Conservation (phyloP, 2,113 vertebrate species). For the Bos taurus region ARS-UCD2.0 NC_037348.1:9815001-9815500, state of each 20-base stretch:
- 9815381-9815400: slow-evolving; percentile 74
- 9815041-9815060: background rate
- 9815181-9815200: slow-evolving; percentile 57
- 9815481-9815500: background rate
- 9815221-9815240: slow-evolving; percentile 78
- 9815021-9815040: background rate
- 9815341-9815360: slow-evolving; percentile 76
- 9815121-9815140: background rate
- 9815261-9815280: slow-evolving; percentile 78
- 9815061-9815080: background rate
- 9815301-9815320: slow-evolving; percentile 78
- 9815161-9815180: slow-evolving; percentile 56
- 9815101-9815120: background rate
- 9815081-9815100: background rate
- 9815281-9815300: slow-evolving; percentile 70
- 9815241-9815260: slow-evolving; percentile 79
- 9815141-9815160: background rate
- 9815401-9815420: slow-evolving; percentile 72
- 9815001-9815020: background rate
- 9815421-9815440: slow-evolving; percentile 64
- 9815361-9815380: slow-evolving; percentile 74
- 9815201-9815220: slow-evolving; percentile 79
- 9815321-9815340: slow-evolving; percentile 84
- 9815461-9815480: background rate
- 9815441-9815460: slow-evolving; percentile 22